phyloP scores from a whole-genome alignment of 2,888 invertebrate genomes.

The Seira sanloemensis region DNA sequence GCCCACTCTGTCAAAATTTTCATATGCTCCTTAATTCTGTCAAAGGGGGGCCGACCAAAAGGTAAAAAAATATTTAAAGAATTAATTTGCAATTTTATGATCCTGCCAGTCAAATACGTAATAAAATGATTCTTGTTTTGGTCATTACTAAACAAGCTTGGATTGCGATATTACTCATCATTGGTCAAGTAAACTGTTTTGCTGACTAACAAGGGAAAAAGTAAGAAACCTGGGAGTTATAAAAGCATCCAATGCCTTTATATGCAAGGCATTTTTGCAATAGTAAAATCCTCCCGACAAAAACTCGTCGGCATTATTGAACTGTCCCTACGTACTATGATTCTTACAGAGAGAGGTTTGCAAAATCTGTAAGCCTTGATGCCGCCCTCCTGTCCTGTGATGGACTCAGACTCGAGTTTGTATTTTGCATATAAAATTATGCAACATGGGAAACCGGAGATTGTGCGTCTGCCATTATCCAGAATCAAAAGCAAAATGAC shows the following conservation, averaged over 20 bases:
- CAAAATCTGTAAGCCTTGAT: not conserved
- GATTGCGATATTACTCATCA: not conserved
- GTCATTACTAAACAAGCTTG: not conserved
- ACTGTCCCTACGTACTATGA: not conserved
- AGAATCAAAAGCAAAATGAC: not conserved
- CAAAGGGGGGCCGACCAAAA: slow-evolving; percentile 44
- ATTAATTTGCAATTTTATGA: slow-evolving; percentile 51
- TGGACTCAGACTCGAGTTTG: not conserved
- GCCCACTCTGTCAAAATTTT: not conserved
- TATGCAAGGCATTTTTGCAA: not conserved
- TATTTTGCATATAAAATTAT: no score
- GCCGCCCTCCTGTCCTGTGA: not conserved
- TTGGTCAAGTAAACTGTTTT: not conserved
- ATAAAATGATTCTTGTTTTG: slow-evolving; percentile 38
- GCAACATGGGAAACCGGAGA: not conserved
- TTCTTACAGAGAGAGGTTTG: not conserved
- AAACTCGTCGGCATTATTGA: no score
- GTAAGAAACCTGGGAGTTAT: not conserved
- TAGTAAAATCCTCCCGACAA: not conserved
- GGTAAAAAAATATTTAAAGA: slow-evolving; percentile 25
- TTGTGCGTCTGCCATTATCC: not conserved
- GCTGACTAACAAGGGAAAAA: not conserved
- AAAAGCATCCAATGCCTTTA: not conserved
- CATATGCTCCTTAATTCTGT: not conserved
- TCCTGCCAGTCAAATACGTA: slow-evolving; percentile 28